Conservation (phyloP, 2,888 invertebrate species). For the Emesis furor region DNA sequence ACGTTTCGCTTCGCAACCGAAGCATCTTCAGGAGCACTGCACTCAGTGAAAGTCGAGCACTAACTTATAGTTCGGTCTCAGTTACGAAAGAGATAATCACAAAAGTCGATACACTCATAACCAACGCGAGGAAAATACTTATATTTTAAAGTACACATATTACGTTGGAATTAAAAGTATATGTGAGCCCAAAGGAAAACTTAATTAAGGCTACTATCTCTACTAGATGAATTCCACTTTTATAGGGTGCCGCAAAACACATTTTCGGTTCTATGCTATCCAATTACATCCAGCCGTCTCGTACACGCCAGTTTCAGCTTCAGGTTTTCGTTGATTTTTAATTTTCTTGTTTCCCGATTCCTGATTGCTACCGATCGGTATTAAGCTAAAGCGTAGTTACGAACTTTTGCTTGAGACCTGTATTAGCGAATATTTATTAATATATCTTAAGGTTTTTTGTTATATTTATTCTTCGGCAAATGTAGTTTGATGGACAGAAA, state of each 20-base stretch:
- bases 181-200: neutral
- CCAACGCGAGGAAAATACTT: no score
- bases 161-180: neutral
- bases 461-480: no score
- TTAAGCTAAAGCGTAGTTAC: neutral
- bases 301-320: neutral
- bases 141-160: neutral
- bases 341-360: constrained; percentile 11
- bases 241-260: neutral
- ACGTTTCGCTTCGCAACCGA: no score
- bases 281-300: constrained; percentile 14
- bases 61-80: no score
- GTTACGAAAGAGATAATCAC: no score
- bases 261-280: constrained; percentile 17
- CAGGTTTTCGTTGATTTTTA: neutral
- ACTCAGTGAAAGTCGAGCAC: no score
- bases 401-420: neutral
- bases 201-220: neutral
- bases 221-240: constrained; percentile 6
- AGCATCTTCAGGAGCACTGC: no score
- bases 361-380: constrained; percentile 17
- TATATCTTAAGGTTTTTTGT: no score
- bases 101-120: no score
- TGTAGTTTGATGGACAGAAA: no score
- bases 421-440: neutral